These are phyloP conservation scores for Bergia puertoricense DNA, from an alignment of 92 coral and sea anemone genomes.

Conservation along the genomic window DNA sequence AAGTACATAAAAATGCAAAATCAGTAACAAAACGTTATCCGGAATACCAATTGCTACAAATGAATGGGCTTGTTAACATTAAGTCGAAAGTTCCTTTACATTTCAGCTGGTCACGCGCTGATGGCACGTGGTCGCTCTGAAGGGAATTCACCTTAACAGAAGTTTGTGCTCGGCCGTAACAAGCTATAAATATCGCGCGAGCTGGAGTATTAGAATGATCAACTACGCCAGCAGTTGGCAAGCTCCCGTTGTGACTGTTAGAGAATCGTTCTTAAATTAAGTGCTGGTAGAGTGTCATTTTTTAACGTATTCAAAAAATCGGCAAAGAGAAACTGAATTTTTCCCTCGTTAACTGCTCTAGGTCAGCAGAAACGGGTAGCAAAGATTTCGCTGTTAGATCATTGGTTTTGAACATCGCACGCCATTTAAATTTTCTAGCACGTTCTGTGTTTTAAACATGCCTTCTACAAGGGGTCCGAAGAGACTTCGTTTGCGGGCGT, in stretches of 20 bases:
- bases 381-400: not conserved
- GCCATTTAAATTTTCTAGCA: not conserved
- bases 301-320: not conserved
- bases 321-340: not conserved
- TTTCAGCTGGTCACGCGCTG: constrained; percentile 29
- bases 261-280: not conserved
- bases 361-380: not conserved
- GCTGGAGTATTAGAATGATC: no score
- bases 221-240: not conserved
- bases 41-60: not conserved
- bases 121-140: constrained; percentile 12
- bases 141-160: constrained; percentile 22
- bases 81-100: constrained; percentile 5
- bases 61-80: not conserved
- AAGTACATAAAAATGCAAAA: no score
- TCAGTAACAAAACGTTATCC: not conserved
- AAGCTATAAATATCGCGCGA: constrained; percentile 17
- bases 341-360: not conserved
- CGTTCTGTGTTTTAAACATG: not conserved
- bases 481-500: constrained; percentile 51
- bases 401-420: not conserved
- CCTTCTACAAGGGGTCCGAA: constrained; percentile 12
- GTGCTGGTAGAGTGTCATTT: not conserved
- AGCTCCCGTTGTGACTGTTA: not conserved
- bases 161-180: not conserved